Conservation (phyloP, 2,888 invertebrate genomes). For the Trichacis sp. region DNA sequence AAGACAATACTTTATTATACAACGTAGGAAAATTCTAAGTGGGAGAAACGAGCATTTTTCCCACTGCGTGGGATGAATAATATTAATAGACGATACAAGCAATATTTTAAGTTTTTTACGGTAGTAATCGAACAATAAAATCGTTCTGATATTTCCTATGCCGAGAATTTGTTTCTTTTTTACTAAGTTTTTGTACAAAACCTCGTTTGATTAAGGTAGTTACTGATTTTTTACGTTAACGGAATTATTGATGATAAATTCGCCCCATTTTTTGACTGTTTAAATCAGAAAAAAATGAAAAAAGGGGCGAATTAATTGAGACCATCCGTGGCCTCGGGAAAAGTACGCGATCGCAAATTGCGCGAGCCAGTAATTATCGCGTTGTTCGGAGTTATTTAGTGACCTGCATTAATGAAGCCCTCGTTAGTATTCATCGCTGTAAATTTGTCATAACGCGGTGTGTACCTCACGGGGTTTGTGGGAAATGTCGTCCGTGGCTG, state of each 20-base stretch:
- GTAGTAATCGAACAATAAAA: no score
- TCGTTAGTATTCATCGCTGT: slow-evolving; percentile 18
- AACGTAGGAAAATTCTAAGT: no score
- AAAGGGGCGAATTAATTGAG: slow-evolving; percentile 27
- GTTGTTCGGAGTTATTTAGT: slow-evolving; percentile 16
- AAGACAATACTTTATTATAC: no score
- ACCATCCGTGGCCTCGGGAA: slow-evolving; percentile 8
- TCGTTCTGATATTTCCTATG: no score
- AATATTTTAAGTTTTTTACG: no score
- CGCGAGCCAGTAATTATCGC: slow-evolving; percentile 11
- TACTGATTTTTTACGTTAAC: slow-evolving; percentile 5
- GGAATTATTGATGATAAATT: slow-evolving; percentile 14
- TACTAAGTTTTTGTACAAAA: no score
- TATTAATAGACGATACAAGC: no score
- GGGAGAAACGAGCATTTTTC: no score
- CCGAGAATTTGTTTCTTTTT: no score
- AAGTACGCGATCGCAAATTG: slow-evolving; percentile 17
- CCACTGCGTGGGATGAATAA: no score
- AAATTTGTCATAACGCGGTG: slow-evolving; percentile 11
- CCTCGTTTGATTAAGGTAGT: no score
- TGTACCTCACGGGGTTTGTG: not conserved
- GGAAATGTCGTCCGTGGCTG: no score
- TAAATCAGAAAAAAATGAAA: slow-evolving; percentile 1
- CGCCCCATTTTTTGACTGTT: not conserved
- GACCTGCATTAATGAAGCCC: slow-evolving; percentile 18